These are phyloP conservation scores for Syrphus vitripennis DNA, from an alignment of 2,888 invertebrate genomes.

Conservation along the genomic window DNA sequence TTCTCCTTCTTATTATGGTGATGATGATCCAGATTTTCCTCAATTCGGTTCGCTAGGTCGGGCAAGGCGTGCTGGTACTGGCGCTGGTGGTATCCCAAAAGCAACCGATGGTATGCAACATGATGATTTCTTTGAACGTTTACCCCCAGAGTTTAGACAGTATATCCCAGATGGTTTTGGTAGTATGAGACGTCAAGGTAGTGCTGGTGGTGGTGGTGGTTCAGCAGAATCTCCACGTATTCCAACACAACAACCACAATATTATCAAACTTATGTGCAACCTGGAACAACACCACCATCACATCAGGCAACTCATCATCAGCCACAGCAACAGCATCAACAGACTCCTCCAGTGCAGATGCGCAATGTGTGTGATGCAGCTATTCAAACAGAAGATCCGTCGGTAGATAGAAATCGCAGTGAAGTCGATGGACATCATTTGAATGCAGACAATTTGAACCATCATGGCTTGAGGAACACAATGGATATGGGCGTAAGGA, in stretches of 20 bases:
- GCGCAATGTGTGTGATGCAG: constrained; percentile 79
- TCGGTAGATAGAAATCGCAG: constrained; percentile 70
- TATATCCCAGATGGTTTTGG: constrained; percentile 80
- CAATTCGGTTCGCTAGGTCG: constrained; percentile 78
- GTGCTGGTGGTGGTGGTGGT: constrained; percentile 62
- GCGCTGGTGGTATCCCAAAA: constrained; percentile 61
- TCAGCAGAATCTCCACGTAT: constrained; percentile 72
- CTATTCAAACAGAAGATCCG: constrained; percentile 80
- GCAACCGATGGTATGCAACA: constrained; percentile 66
- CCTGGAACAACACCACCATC: constrained; percentile 68
- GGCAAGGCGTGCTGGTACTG: constrained; percentile 73
- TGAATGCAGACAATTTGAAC: constrained; percentile 80
- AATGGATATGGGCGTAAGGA: constrained; percentile 88
- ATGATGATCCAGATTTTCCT: constrained; percentile 79
- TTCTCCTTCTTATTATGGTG: constrained; percentile 76
- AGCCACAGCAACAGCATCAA: constrained; percentile 48
- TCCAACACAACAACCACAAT: constrained; percentile 68
- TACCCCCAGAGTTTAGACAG: constrained; percentile 80
- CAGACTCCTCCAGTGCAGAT: constrained; percentile 76
- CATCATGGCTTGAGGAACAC: constrained; percentile 90
- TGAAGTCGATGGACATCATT: constrained; percentile 76
- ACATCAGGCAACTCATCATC: constrained; percentile 50
- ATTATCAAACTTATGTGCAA: constrained; percentile 72
- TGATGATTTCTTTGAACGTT: constrained; percentile 78
- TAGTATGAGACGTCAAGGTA: constrained; percentile 73